A percentile compares a stretch with the other conserved stretches of the same genome.
Conservation (phyloP, 2,888 invertebrate genomes). For the Melinopterus prodromus region DNA sequence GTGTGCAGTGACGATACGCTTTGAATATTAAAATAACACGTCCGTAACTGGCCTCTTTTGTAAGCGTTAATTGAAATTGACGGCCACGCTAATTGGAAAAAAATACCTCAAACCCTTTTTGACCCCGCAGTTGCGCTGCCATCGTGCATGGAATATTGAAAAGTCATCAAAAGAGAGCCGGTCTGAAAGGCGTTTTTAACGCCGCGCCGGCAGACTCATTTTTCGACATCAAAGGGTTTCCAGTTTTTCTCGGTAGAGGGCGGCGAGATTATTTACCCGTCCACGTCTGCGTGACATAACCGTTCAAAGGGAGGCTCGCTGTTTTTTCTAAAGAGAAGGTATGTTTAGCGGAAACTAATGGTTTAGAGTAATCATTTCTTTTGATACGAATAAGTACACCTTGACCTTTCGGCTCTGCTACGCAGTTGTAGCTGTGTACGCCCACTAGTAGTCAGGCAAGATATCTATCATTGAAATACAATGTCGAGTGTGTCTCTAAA, state of each 20-base stretch:
- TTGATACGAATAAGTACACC: neutral
- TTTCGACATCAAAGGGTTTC: neutral
- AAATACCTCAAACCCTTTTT: neutral
- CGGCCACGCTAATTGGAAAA: neutral
- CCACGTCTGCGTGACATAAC: neutral
- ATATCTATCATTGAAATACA: too few species aligned
- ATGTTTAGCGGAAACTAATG: neutral
- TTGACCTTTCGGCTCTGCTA: too few species aligned
- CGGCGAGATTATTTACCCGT: neutral
- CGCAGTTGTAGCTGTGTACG: too few species aligned
- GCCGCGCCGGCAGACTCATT: neutral
- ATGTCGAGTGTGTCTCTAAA: too few species aligned
- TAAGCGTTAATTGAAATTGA: neutral
- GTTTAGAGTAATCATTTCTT: neutral
- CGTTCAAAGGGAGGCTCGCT: neutral
- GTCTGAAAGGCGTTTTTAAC: neutral
- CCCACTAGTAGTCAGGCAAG: too few species aligned
- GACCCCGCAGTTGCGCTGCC: neutral
- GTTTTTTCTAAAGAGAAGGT: neutral
- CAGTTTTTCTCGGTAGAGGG: neutral
- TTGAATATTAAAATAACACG: neutral
- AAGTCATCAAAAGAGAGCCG: neutral
- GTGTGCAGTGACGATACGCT: neutral
- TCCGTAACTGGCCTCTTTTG: neutral
- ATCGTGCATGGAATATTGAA: neutral